These are phyloP conservation scores for Ctenopoma multispine DNA, from an alignment of 2,797 vertebrate genomes.

Conservation along the genomic window DNA sequence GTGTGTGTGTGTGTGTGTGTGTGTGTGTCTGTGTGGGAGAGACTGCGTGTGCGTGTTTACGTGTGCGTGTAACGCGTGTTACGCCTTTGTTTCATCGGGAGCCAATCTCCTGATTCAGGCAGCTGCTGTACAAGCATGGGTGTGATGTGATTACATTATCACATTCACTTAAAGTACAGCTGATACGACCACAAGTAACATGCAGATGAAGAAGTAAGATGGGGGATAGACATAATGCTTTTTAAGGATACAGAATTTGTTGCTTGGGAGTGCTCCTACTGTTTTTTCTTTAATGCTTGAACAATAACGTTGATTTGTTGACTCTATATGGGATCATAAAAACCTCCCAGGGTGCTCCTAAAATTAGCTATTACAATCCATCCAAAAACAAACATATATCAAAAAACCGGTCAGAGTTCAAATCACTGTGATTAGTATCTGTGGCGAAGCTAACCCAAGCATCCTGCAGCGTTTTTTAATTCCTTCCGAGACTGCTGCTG, in stretches of 20 bases:
- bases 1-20: conserved; percentile 16
- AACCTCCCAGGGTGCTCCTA: conserved; percentile 26
- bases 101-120: conserved; percentile 64
- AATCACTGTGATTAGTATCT: conserved; percentile 21
- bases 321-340: conserved; percentile 32
- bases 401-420: conserved; percentile 29
- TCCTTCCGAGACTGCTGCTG: conserved; percentile 26
- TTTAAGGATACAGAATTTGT: conserved; percentile 20
- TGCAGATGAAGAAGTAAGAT: conserved; percentile 19
- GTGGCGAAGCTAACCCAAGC: not conserved
- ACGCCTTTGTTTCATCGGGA: conserved; percentile 52
- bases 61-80: conserved; percentile 19
- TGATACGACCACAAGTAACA: conserved; percentile 42
- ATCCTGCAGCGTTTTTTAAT: conserved; percentile 21
- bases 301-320: conserved; percentile 53
- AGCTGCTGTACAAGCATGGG: conserved; percentile 48
- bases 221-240: conserved; percentile 8
- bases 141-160: conserved; percentile 75
- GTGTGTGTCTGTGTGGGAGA: no score
- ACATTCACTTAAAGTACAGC: conserved; percentile 56
- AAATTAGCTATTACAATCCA: conserved; percentile 44
- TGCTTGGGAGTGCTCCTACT: conserved; percentile 8
- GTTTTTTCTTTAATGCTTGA: conserved; percentile 33
- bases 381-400: conserved; percentile 44
- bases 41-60: no score